Base-by-base conservation (phyloP, 2,113 vertebrate genomes). In the Tor tambroides region DNA sequence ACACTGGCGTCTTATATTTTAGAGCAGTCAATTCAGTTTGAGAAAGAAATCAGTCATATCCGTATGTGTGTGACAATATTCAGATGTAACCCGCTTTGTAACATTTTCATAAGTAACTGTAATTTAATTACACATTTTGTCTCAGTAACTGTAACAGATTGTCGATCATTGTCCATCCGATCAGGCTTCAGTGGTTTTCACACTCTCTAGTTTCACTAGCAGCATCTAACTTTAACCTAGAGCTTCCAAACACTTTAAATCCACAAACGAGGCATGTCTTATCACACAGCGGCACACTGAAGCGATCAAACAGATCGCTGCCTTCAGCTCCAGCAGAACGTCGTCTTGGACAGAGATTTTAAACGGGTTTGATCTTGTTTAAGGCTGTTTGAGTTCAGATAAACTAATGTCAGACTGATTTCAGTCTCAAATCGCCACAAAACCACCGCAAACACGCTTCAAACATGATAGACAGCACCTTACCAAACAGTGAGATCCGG, bases 401-500 rank as follows among this genome's bases (percentile, higher is more conserved):
- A 14, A 41, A 74, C n/a, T n/a, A n/a, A n/a, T n/a, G n/a, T n/a
- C 35, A 41, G 35, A n/a, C 86, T 74, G 54, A 56, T 56, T 0
- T 54, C 17, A 12, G 8, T 2, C 2, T 59, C 21, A 69, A 87
- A 83, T 86, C 43, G 12, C 6, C 43, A 46, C 6, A 11, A 38
- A 85, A 59, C 67, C 41, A 41, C 19, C 71, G 71, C 26, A 89
- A 51, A 61, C 91, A 77, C 6, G 94, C 91, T 96, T 93, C n/a
- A 32, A 67, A 67, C 65, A 8, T 46, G 15, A 51, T 1, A 51
- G 5, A 51, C 49, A 51, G 49, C 49, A 51, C 14, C 98, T 99
- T 99, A 99, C 98, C 98, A 97, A 99, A 99, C 89, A 99, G 95
- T 92, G 98, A 99, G 94, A 99, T 99, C 97, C 98, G 98, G 96